Base-by-base conservation (phyloP, 2,797 vertebrate genomes). In the Acropternis orthonyx region DNA sequence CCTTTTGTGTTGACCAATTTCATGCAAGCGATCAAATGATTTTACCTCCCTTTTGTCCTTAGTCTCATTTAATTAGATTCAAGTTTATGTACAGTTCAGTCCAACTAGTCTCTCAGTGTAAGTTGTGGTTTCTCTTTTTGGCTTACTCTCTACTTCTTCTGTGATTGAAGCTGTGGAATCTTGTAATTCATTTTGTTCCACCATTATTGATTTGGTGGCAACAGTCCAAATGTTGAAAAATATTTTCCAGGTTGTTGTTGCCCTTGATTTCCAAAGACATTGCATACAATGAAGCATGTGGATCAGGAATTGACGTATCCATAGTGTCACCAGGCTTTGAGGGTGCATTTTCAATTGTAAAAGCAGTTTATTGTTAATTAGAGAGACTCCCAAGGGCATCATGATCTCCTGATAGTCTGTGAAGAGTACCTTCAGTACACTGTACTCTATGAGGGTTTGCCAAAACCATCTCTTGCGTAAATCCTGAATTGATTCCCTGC, bases 181-280 rank as follows among this genome's bases (percentile, higher is more conserved):
- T 97, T 97, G 96, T 98, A 98, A 98, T 98, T 98, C 97, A 98
- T 98, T 98, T 98, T 98, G 97, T 98, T 97, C 97, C 90, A 63
- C 97, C 97, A 97, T 98, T 98, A 98, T 98, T 98, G 98, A 98
- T 98, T 98, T 97, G 95, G 94, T 98, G 98, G 98, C 98, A 97
- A 92, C 91, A 73, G 85, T 98, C 98, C 98, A 98, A 98, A 97
- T 93, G 97, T 97, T 98, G 97, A 98, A 97, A 97, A 97, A 98
- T 98, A 97, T 97, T 98, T 97, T 97, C 97, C 88, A 97, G 93
- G 96, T 98, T 95, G 92, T 97, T 97, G 97, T 97, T 98, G 98
- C 94, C 97, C 98, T 98, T 98, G 96, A 77, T 96, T 97, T 96
- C 95, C 97, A 97, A 98, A 98, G 97, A 95, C 97, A 95, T 95